Conservation (phyloP, 2,888 invertebrate genomes). For the Acleris sparsana region DNA sequence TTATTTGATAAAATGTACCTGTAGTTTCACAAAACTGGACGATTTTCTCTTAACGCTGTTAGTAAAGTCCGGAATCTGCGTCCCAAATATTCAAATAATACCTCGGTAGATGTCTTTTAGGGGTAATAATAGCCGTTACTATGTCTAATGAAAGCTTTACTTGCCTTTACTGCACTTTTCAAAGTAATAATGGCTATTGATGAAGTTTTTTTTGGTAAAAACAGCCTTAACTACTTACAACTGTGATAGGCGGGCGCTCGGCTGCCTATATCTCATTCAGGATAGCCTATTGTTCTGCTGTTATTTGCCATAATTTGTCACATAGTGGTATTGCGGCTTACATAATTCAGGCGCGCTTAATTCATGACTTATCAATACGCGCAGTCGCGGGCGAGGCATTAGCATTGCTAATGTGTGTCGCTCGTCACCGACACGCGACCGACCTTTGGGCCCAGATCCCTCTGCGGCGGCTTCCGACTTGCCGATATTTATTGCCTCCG, state of each 20-base stretch:
- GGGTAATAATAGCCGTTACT: conserved; percentile 38
- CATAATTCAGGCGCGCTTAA: conserved; percentile 40
- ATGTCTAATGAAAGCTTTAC: conserved; percentile 61
- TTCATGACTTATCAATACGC: conserved; percentile 45
- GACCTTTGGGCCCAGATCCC: conserved; percentile 41
- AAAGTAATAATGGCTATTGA: conserved; percentile 68
- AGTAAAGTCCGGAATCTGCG: background rate
- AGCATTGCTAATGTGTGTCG: conserved; percentile 48
- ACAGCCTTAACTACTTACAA: conserved; percentile 45
- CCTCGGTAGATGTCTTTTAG: conserved; percentile 28
- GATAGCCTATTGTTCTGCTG: conserved; percentile 46
- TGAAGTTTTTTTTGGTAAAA: conserved; percentile 61
- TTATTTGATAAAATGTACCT: background rate
- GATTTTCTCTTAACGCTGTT: background rate
- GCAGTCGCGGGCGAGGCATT: conserved; percentile 42
- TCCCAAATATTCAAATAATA: conserved; percentile 23
- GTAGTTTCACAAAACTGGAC: conserved; percentile 1
- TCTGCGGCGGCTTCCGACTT: conserved; percentile 36
- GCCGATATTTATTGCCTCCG: conserved; percentile 40
- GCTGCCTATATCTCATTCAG: conserved; percentile 41
- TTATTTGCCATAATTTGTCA: conserved; percentile 43
- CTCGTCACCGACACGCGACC: conserved; percentile 45
- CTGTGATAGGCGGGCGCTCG: conserved; percentile 34
- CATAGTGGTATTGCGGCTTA: conserved; percentile 37
- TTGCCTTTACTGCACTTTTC: conserved; percentile 66